These are phyloP conservation scores for Notiomystis cincta DNA, from an alignment of 2,113 vertebrate genomes.

Conservation along the genomic window DNA sequence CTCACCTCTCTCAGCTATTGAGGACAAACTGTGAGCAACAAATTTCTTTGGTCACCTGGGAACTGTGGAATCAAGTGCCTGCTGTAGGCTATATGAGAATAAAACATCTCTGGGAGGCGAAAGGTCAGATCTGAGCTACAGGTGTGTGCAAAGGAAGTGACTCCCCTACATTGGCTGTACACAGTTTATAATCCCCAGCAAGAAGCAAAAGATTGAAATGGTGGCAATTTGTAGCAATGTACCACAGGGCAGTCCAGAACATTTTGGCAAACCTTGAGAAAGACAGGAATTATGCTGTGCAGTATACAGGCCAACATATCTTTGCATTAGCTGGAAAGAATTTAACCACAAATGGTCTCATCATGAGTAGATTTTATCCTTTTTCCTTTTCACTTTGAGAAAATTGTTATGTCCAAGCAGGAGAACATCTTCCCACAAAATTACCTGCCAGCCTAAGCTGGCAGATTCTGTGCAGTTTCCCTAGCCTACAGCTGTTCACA, in stretches of 20 bases:
- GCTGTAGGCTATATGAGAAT: not conserved
- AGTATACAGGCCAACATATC: not conserved
- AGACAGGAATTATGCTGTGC: not conserved
- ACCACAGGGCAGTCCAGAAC: not conserved
- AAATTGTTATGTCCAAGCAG: not conserved
- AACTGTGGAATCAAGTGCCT: not conserved
- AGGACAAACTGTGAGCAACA: not conserved
- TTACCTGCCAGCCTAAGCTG: not conserved
- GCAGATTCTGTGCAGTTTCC: not conserved
- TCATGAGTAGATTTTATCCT: not conserved
- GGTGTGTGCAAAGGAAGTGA: not conserved
- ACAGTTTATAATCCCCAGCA: not conserved
- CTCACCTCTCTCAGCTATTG: not conserved
- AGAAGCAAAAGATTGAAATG: not conserved
- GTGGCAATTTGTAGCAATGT: not conserved
- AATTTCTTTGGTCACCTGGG: not conserved
- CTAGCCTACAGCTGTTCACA: not conserved
- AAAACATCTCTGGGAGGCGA: not conserved
- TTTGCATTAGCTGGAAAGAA: not conserved
- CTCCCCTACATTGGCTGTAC: not conserved
- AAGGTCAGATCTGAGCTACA: not conserved
- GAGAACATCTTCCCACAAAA: not conserved
- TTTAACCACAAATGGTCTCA: not conserved
- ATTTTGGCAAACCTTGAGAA: not conserved
- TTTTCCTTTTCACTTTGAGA: not conserved